These are phyloP conservation scores for Ageneiosus marmoratus DNA, from an alignment of 2,113 vertebrate species.

Conservation along the genomic window DNA sequence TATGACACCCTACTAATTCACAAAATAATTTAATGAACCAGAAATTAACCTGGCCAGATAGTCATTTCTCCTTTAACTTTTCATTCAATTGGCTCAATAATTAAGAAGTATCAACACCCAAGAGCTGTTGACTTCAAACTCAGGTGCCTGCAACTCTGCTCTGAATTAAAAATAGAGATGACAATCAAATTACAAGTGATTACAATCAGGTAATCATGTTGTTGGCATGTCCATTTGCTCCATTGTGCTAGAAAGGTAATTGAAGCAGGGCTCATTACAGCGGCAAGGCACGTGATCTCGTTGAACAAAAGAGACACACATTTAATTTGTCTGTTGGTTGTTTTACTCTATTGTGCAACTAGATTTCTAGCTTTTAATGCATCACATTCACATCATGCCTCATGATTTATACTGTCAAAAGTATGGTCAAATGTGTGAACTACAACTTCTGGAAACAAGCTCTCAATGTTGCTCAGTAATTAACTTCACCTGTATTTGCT, in stretches of 20 bases:
- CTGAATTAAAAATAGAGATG: constrained; percentile 63
- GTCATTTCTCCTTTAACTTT: constrained; percentile 66
- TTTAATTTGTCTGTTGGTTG: constrained; percentile 26
- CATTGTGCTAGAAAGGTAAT: constrained; percentile 43
- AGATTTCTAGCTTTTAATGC: background rate
- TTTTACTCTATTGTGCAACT: background rate
- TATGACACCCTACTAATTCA: constrained; percentile 64
- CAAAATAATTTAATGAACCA: constrained; percentile 70
- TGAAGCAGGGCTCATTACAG: constrained; percentile 46
- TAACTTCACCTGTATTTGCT: constrained; percentile 61
- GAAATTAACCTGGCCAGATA: constrained; percentile 71
- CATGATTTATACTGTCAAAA: background rate
- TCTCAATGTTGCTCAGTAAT: background rate
- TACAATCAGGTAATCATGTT: constrained; percentile 71
- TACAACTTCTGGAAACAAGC: constrained; percentile 5
- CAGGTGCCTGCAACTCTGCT: constrained; percentile 43
- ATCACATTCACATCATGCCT: background rate
- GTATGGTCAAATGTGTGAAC: background rate
- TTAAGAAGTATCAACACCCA: constrained; percentile 69
- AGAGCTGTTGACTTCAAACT: constrained; percentile 59
- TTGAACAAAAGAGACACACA: constrained; percentile 39
- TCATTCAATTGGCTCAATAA: constrained; percentile 67
- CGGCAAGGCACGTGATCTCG: constrained; percentile 18
- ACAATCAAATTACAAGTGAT: constrained; percentile 67
- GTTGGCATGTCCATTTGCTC: constrained; percentile 36